Evolutionary conservation across 2,113 vertebrate species (phyloP).

Genomic region (Lichenostomus cassidix): DNA sequence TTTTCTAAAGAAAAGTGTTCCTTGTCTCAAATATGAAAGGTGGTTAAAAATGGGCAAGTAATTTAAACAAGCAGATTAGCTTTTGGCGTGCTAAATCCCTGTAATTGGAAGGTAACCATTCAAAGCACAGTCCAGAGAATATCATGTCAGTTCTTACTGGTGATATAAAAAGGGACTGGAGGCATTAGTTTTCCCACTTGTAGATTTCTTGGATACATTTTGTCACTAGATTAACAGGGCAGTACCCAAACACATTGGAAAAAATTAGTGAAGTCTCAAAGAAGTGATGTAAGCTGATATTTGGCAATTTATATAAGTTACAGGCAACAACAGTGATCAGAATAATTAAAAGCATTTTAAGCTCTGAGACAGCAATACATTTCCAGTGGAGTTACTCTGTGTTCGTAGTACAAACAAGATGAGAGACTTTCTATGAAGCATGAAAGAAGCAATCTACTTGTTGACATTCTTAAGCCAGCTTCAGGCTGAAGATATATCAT

Average conservation of each 20-base stretch:
- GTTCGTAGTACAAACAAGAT: background rate
- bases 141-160: background rate
- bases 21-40: background rate
- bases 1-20: background rate
- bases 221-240: background rate
- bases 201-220: background rate
- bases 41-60: background rate
- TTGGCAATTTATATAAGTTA: background rate
- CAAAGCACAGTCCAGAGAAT: background rate
- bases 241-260: background rate
- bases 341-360: background rate
- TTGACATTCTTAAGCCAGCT: background rate
- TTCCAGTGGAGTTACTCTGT: background rate
- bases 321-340: background rate
- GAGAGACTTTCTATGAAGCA: background rate
- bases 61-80: background rate
- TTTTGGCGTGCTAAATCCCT: background rate
- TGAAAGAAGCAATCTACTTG: background rate
- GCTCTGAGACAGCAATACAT: background rate
- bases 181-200: background rate
- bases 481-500: background rate
- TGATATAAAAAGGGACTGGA: background rate
- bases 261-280: background rate
- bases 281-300: background rate
- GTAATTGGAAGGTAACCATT: background rate